Evolutionary conservation across 2,797 vertebrate species (phyloP).

Genomic region (Nyctibius grandis): DNA sequence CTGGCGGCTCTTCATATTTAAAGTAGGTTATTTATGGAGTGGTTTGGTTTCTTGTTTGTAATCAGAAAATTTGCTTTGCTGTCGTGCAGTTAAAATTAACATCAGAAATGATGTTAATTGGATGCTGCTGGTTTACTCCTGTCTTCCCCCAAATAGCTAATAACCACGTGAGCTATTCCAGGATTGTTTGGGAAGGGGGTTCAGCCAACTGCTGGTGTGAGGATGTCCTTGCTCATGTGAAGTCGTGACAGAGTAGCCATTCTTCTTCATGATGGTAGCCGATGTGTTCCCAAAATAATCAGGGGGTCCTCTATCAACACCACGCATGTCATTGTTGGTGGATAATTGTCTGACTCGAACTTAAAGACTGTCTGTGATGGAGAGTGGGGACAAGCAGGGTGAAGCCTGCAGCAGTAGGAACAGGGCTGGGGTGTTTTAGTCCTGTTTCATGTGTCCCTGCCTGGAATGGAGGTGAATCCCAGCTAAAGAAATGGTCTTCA

Average conservation of each 20-base stretch:
- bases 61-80: neutral
- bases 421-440: neutral
- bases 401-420: neutral
- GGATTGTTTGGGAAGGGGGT: neutral
- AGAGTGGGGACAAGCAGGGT: neutral
- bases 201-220: neutral
- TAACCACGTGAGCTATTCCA: accelerated
- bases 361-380: neutral
- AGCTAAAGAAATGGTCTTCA: neutral
- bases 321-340: neutral
- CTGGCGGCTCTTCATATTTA: neutral
- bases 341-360: neutral
- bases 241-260: neutral
- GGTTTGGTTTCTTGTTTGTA: neutral
- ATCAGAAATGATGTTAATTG: neutral
- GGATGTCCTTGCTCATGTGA: neutral
- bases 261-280: neutral
- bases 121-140: neutral
- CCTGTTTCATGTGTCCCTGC: neutral
- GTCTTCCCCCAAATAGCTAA: neutral
- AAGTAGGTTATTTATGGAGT: neutral
- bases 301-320: neutral
- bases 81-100: neutral
- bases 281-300: neutral
- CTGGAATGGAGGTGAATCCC: neutral